Base-by-base conservation (phyloP, 2,888 invertebrate species). In the Brachyptera risi region DNA sequence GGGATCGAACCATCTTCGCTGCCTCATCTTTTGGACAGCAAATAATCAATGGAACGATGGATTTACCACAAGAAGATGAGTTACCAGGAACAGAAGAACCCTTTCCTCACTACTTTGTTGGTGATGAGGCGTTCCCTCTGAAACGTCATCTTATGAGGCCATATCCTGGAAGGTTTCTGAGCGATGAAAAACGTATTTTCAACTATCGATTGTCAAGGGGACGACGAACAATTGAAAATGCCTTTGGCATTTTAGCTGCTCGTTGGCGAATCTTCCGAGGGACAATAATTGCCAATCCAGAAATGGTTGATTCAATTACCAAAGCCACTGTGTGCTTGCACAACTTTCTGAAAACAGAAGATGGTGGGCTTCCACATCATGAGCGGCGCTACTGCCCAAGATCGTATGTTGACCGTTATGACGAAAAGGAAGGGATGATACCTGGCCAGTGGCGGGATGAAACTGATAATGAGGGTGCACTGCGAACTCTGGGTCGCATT, bases 161-260 rank as follows among this genome's bases (percentile, higher is more conserved):
- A n/a, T n/a, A n/a, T n/a, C n/a, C n/a, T n/a, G n/a, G n/a, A n/a
- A n/a, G n/a, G n/a, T n/a, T n/a, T n/a, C n/a, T n/a, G n/a, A n/a
- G n/a, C n/a, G n/a, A n/a, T n/a, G n/a, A n/a, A n/a, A n/a, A n/a
- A n/a, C n/a, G n/a, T n/a, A n/a, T n/a, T n/a, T n/a, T n/a, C n/a
- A n/a, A n/a, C 63, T 65, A 67, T 58, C 66, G 67, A 31, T 61
- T 67, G 61, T 65, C 65, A 44, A 57, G 64, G 62, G 65, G 65
- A 35, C 1, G 59, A 35, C 21, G 42, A 1, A 50, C n/a, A n/a
- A n/a, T n/a, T n/a, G n/a, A n/a, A n/a, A n/a, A n/a, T n/a, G n/a
- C n/a, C n/a, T n/a, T n/a, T 37, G 63, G 65, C 59, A 67, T 67
- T 64, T 62, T 67, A n/a, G 27, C 65, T 3, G 24, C 60, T 1